phyloP scores from a whole-genome alignment of 2,113 vertebrate genomes.

The Gobiocypris rarus region DNA sequence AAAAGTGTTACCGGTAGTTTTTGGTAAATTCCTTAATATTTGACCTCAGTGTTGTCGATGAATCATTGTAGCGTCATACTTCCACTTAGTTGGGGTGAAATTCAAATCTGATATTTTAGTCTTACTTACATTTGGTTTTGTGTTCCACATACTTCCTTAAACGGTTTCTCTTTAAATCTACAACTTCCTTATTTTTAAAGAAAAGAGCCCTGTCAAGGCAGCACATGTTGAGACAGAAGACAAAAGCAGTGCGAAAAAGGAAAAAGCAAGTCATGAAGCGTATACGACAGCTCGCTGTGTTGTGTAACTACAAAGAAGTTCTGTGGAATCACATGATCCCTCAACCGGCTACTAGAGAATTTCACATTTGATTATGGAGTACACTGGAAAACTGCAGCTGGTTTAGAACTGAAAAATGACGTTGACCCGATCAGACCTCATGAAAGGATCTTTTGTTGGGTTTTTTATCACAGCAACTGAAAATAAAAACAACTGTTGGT shows the following conservation, averaged over 20 bases:
- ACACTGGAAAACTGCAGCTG: slow-evolving; percentile 30
- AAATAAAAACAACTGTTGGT: neutral
- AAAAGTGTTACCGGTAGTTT: neutral
- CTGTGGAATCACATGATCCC: slow-evolving; percentile 66
- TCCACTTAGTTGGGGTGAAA: too few relatives aligned
- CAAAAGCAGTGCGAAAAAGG: neutral
- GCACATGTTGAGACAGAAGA: neutral
- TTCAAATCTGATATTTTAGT: too few relatives aligned
- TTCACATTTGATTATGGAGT: slow-evolving; percentile 55
- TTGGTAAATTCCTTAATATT: neutral
- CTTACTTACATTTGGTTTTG: too few relatives aligned
- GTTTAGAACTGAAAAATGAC: neutral
- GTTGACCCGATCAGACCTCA: neutral
- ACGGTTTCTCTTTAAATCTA: neutral
- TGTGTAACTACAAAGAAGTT: slow-evolving; percentile 53
- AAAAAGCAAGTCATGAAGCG: neutral
- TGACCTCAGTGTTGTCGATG: neutral
- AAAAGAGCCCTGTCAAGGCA: neutral
- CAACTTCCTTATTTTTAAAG: slow-evolving; percentile 1
- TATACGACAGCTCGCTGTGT: neutral
- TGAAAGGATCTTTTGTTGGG: slow-evolving; percentile 17
- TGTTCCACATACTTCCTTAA: too few relatives aligned
- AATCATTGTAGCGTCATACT: neutral
- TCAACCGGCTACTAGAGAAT: slow-evolving; percentile 62
- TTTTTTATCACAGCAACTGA: neutral